phyloP scores from a whole-genome alignment of 2,113 vertebrate genomes.

The Actenoides hombroni region DNA sequence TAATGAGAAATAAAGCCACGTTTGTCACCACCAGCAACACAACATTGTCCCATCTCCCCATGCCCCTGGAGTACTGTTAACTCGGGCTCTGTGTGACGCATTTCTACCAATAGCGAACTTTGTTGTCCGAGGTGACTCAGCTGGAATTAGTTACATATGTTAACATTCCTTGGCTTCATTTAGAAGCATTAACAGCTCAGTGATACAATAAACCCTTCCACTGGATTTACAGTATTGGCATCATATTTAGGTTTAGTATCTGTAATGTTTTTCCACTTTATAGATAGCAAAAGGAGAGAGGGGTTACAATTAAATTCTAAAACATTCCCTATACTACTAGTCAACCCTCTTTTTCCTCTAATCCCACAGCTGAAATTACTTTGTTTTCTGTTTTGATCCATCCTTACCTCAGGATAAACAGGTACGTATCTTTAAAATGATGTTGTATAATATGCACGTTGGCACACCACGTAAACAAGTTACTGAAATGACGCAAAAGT shows the following conservation, averaged over 20 bases:
- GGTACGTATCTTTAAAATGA: background rate
- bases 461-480: background rate
- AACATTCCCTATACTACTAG: background rate
- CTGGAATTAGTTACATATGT: slow-evolving; percentile 9
- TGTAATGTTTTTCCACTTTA: background rate
- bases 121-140: slow-evolving; percentile 28
- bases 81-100: too few species aligned
- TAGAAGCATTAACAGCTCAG: background rate
- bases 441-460: background rate
- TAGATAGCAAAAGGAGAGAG: too few species aligned
- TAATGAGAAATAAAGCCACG: too few species aligned
- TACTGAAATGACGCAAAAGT: background rate
- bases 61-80: too few species aligned
- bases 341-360: background rate
- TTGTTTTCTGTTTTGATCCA: background rate
- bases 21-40: too few species aligned
- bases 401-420: background rate
- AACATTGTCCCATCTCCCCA: too few species aligned
- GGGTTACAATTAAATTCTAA: background rate
- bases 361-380: background rate
- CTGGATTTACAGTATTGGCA: background rate
- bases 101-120: too few species aligned
- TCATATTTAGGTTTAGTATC: background rate
- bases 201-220: background rate
- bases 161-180: too few species aligned